Conservation (phyloP, 2,113 vertebrate genomes). For the Peromyscus polionotus region DNA sequence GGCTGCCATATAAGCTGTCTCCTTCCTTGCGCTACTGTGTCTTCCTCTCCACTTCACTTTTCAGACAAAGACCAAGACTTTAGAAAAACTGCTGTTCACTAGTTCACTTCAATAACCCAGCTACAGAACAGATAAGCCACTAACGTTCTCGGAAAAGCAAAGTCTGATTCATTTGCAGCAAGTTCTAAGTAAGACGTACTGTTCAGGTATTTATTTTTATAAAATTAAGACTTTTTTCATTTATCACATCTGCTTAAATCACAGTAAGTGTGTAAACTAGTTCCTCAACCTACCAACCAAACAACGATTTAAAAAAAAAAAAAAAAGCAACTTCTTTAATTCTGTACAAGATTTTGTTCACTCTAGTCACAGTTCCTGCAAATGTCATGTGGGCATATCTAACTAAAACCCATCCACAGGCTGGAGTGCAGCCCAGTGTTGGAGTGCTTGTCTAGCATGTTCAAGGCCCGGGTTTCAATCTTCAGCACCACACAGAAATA, state of each 20-base stretch:
- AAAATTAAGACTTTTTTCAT: conserved; percentile 64
- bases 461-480: neutral
- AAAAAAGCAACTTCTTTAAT: neutral
- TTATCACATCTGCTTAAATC: conserved; percentile 63
- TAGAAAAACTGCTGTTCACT: conserved; percentile 5
- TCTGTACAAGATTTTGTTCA: conserved; percentile 20
- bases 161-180: neutral
- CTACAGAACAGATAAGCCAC: neutral
- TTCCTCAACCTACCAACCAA: neutral
- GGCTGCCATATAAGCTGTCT: neutral
- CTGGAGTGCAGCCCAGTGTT: too few relatives aligned
- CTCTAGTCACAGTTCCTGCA: conserved; percentile 3
- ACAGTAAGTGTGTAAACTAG: conserved; percentile 61
- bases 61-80: conserved; percentile 30
- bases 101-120: conserved; percentile 21
- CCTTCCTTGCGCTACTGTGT: neutral
- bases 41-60: neutral
- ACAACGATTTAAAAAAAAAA: neutral
- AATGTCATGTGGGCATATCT: neutral
- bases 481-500: neutral
- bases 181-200: conserved; percentile 28
- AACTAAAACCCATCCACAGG: neutral
- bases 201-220: conserved; percentile 52
- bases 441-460: neutral
- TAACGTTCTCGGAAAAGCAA: conserved; percentile 31